A percentile compares a stretch with the other conserved stretches of the same genome.
Evolutionary conservation across 2,888 invertebrate genomes (phyloP).

Genomic region (Heliconius erato): DNA sequence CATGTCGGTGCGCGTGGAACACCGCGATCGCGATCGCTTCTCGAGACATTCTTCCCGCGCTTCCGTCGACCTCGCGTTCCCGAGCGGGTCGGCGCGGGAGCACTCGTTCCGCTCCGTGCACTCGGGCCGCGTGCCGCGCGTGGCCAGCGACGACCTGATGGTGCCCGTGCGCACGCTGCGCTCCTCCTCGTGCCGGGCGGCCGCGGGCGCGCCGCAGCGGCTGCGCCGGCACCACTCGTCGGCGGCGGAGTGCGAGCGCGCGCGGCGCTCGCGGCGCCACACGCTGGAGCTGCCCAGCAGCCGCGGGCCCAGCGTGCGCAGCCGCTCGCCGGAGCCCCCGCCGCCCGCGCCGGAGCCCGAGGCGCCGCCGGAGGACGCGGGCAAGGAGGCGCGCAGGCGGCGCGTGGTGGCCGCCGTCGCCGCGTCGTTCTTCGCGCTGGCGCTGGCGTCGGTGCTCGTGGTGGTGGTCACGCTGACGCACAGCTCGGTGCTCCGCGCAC

Average conservation of each 20-base stretch:
- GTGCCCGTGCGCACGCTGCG: slow-evolving; percentile 82
- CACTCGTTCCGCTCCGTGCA: slow-evolving; percentile 82
- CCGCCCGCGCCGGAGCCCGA: slow-evolving; percentile 73
- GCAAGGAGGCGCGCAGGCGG: slow-evolving; percentile 88
- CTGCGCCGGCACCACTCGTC: slow-evolving; percentile 82
- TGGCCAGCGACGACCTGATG: slow-evolving; percentile 81
- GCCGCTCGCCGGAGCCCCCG: slow-evolving; percentile 78
- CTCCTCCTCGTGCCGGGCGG: slow-evolving; percentile 80
- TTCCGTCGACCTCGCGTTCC: slow-evolving; percentile 79
- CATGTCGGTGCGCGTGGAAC: slow-evolving; percentile 83
- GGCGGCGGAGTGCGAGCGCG: slow-evolving; percentile 81
- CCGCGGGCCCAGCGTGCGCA: slow-evolving; percentile 80
- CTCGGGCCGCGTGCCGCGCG: slow-evolving; percentile 80
- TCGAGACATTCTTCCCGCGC: slow-evolving; percentile 83
- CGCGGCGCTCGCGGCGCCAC: slow-evolving; percentile 79
- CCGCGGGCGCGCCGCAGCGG: slow-evolving; percentile 80
- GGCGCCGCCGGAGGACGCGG: slow-evolving; percentile 83
- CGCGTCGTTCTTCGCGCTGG: slow-evolving; percentile 90
- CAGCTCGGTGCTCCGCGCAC: slow-evolving; percentile 87
- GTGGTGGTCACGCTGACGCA: slow-evolving; percentile 92
- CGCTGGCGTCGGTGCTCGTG: slow-evolving; percentile 90
- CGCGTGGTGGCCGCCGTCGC: slow-evolving; percentile 90
- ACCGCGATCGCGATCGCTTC: slow-evolving; percentile 81
- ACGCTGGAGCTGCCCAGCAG: slow-evolving; percentile 79
- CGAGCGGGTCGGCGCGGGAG: slow-evolving; percentile 76